A percentile compares a stretch with the other conserved stretches of the same genome.
These are phyloP conservation scores for Tridacna gigas DNA, from an alignment of 2,888 invertebrate genomes.

Conservation along the genomic window DNA sequence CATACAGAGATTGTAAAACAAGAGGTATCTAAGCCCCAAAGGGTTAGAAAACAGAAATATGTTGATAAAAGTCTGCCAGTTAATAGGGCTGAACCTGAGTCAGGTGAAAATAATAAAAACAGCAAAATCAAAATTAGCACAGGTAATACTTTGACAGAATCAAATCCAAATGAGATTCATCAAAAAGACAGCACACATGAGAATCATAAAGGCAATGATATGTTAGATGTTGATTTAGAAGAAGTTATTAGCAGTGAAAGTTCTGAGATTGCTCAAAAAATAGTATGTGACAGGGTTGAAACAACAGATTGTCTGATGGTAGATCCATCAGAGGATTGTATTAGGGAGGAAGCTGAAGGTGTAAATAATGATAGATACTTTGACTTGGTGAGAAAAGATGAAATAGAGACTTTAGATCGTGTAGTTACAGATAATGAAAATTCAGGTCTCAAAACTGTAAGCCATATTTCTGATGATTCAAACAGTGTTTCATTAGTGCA, in stretches of 20 bases:
- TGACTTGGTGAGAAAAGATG: too few species aligned
- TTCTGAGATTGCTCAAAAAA: too few species aligned
- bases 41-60: conserved; percentile 17
- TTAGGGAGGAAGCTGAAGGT: too few species aligned
- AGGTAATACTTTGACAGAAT: background rate
- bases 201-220: too few species aligned
- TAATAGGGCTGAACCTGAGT: background rate
- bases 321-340: too few species aligned
- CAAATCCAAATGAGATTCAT: background rate
- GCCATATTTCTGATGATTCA: background rate
- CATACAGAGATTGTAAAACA: background rate
- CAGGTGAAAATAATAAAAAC: background rate
- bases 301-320: too few species aligned
- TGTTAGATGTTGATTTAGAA: too few species aligned
- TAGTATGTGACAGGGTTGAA: too few species aligned
- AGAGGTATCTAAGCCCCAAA: conserved; percentile 20
- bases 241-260: too few species aligned
- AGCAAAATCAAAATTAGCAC: background rate
- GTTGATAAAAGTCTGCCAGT: background rate
- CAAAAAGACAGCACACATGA: background rate
- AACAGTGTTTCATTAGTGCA: background rate
- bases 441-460: background rate
- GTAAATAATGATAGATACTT: too few species aligned
- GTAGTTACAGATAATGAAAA: too few species aligned
- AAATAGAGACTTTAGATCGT: too few species aligned